phyloP scores from a whole-genome alignment of 1,140 invertebrate genomes.

The Periplaneta americana region DNA sequence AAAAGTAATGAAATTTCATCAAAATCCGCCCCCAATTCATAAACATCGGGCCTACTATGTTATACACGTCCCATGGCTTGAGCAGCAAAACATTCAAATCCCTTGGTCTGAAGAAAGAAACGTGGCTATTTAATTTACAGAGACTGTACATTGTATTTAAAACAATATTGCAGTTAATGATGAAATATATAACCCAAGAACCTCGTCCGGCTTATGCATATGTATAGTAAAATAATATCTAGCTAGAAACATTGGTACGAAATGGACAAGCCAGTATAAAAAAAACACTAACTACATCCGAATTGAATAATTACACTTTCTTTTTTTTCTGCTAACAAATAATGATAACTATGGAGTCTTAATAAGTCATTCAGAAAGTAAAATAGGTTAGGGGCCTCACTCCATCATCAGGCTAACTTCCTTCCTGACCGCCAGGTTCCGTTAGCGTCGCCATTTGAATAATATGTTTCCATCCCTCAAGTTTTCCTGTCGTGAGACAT shows the following conservation, averaged over 20 bases:
- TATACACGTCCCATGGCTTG: too few relatives aligned
- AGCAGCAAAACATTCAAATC: too few relatives aligned
- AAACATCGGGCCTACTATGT: too few relatives aligned
- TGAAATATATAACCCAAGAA: background rate
- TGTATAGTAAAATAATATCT: background rate
- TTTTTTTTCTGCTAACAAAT: background rate
- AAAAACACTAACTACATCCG: background rate
- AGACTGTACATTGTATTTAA: background rate
- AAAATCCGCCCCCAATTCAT: too few relatives aligned
- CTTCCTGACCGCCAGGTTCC: background rate
- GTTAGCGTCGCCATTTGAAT: background rate
- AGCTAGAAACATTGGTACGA: background rate
- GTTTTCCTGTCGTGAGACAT: background rate
- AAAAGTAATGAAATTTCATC: too few relatives aligned
- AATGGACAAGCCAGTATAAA: background rate
- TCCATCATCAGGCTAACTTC: background rate
- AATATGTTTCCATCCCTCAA: background rate
- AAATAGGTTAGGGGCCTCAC: background rate
- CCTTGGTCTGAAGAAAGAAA: too few relatives aligned
- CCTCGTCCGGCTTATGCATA: background rate
- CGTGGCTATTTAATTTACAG: background rate
- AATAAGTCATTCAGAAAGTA: background rate
- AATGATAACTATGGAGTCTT: background rate
- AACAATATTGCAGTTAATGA: background rate
- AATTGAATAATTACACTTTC: background rate